Evolutionary conservation across 2,888 invertebrate genomes (phyloP), one percentile per base, ranked within the genome.

Genomic region (Conus canariensis): DNA sequence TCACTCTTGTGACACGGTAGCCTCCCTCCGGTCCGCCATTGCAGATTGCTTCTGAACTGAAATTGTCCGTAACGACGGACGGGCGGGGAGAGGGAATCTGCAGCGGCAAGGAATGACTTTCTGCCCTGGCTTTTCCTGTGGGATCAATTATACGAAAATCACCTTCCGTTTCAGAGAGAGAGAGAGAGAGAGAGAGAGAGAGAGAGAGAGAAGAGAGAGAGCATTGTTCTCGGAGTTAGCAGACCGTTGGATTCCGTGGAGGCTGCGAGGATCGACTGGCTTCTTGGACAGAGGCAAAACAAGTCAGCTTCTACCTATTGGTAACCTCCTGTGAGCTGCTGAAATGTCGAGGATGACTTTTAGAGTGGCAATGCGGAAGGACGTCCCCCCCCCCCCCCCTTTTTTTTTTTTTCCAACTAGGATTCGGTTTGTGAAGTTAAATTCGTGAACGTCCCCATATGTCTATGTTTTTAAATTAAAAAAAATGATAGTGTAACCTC

Each of bases 1-100:
- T 67, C 67, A 86, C 86, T 86, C 67, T n/a, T 85, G 19, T 67
- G 86, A 86, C 86, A 86, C 9, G 86, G 60, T 67, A 86, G 86
- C 86, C 86, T 86, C 86, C 86, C 86, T 64, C 67, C 67, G 67
- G 64, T 86, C 25, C 22, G 45, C 25, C 30, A 45, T 67, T 67
- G 86, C 45, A 67, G 67, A 86, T 86, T 86, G 86, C 45, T 67
- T 86, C 67, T 30, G 86, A 25, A 67, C 60, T 60, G 86, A 45
- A 86, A 86, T 67, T 60, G 60, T 86, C 64, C n/a, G 60, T 86
- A 86, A 86, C 30, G 86, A 67, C 86, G 59, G 60, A 67, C 30
- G 45, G 30, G 30, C 9, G 45, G 30, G 30, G 4, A 19, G 25
- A 19, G 82, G 58, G 82, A 58, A 58, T n/a, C 45, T 64, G 60